Evolutionary conservation across 2,113 vertebrate genomes (phyloP).

Genomic region (Phylloscopus trochilus): DNA sequence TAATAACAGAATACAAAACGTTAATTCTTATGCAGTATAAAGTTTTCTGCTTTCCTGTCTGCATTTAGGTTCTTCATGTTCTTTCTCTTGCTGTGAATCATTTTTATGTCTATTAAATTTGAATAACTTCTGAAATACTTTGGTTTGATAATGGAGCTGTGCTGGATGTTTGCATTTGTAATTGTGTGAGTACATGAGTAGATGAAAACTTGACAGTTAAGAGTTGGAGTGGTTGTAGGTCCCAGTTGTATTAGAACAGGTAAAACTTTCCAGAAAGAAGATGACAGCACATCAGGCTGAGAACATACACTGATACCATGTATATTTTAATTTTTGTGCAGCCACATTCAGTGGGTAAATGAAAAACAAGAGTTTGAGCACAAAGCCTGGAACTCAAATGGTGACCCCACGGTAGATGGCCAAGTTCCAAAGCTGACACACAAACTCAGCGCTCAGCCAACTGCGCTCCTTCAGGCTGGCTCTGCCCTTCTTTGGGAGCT

Average conservation of each 20-base stretch:
- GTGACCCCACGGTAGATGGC: background rate
- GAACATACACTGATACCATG: no score
- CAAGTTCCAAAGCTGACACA: background rate
- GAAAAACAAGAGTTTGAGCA: background rate
- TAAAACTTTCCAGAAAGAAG: background rate
- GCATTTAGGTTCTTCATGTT: background rate
- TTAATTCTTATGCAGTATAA: background rate
- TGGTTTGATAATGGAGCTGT: background rate
- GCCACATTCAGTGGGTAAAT: background rate
- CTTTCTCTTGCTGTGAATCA: background rate
- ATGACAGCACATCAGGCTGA: background rate
- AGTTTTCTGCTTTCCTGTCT: background rate
- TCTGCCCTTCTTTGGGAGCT: background rate
- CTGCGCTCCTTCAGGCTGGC: background rate
- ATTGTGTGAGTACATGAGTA: background rate
- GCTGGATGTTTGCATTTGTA: background rate
- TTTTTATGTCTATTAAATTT: background rate
- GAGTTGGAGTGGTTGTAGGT: background rate
- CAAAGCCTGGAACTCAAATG: background rate
- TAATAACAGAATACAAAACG: background rate
- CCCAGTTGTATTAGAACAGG: background rate
- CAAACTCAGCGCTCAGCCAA: rapidly evolving
- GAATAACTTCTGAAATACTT: background rate
- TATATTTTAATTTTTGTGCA: background rate
- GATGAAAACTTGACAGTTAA: background rate